Conservation (phyloP, 1,140 invertebrate species). For the Penaeus vannamei region DNA sequence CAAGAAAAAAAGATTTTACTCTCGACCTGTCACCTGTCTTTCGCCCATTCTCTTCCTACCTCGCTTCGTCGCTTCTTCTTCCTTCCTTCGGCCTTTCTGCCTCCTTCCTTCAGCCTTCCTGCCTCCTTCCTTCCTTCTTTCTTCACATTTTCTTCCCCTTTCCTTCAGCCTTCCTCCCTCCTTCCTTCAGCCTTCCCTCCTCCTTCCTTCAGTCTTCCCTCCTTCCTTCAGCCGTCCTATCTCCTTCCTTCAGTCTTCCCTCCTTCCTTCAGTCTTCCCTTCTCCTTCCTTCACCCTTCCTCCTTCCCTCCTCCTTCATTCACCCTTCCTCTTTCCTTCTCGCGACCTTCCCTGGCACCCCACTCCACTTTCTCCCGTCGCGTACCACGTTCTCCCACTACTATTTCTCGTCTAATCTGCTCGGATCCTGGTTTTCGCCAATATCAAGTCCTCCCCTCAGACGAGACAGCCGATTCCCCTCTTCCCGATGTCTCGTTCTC, state of each 20-base stretch:
- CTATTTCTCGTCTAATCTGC: no score
- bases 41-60: neutral
- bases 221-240: neutral
- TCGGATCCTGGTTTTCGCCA: no score
- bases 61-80: neutral
- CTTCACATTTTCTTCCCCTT: no score
- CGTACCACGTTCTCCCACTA: no score
- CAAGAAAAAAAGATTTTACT: no score
- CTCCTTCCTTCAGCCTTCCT: neutral
- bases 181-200: neutral
- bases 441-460: no score
- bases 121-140: neutral
- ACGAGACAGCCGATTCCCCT: no score
- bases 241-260: neutral
- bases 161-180: neutral
- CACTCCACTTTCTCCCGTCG: neutral
- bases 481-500: no score
- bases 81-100: neutral
- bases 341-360: neutral
- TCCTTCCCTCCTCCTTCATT: neutral
- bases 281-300: neutral
- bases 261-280: neutral
- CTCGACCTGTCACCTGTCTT: no score
- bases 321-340: neutral
- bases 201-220: neutral